Evolutionary conservation across 2,888 invertebrate species (phyloP), one percentile per base, ranked within the genome.

Genomic region (Cenopis cana): DNA sequence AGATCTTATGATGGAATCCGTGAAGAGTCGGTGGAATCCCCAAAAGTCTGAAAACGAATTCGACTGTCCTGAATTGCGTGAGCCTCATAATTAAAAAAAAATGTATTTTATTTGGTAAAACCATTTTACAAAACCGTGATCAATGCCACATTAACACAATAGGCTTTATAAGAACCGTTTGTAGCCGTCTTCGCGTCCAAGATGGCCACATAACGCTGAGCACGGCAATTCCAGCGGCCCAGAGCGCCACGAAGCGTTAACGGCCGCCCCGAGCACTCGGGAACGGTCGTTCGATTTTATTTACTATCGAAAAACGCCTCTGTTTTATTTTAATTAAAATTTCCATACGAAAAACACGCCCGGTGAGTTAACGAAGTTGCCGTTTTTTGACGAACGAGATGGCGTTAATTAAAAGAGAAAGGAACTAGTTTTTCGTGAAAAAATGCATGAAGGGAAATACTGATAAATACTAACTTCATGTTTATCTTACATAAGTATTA

Each of bases 301-400:
- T 20, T 20, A 20, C 64, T 20, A 64, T 38, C 11, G 52, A 54
- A 64, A 64, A 64, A 54, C 20, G 20, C 36, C 50, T 18, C 18
- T 36, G 14, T 52, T 52, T 38, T 38, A 38, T 64, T 52, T 64
- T 20, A 38, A 64, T 64, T 64, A 24, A 64, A 64, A 54, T 64
- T 52, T 64, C 20, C 64, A 52, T 64, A 18, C 14, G 38, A n/a
- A 38, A 52, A 52, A 64, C 20, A 24, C 24, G 17, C 6, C 50
- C 17, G 9, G n/a, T 41, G 41, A 41, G 46, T 46, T 46, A 60
- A 60, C 46, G 50, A 52, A 52, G 62, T 36, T 52, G n/a, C 33
- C 10, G 18, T 9, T 52, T 64, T 38, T 36, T 62, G 14, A 52
- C 11, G 20, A 54, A 52, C 12, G n/a, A 20, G 36, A 64, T 33